Percentiles rank a stretch among this genome's conserved stretches.
phyloP scores from a whole-genome alignment of 2,113 vertebrate species.

The Entomyzon cyanotis region DNA sequence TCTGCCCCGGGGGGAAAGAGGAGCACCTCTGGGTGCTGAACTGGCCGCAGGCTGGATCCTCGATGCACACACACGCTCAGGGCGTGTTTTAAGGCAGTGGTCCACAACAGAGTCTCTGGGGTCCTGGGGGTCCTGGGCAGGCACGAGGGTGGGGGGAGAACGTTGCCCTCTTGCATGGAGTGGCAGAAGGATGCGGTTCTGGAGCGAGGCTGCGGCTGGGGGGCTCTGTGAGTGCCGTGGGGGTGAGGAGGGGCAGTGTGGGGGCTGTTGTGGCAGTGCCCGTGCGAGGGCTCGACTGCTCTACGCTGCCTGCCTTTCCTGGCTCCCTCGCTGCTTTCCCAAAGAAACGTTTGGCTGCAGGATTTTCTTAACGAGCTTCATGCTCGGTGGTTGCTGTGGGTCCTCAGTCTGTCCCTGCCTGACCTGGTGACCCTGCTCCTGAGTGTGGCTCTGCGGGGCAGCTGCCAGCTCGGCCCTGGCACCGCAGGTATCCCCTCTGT shows the following conservation, averaged over 20 bases:
- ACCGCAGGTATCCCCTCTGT: not conserved
- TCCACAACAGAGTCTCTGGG: slow-evolving; percentile 52
- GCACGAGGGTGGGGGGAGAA: slow-evolving; percentile 24
- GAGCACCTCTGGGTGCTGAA: accelerated
- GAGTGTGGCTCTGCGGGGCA: not conserved
- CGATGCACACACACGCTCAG: not conserved
- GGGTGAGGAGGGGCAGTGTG: not conserved
- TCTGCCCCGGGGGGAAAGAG: not conserved
- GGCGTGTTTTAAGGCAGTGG: slow-evolving; percentile 65
- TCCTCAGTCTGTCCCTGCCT: not conserved
- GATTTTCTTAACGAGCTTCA: not conserved
- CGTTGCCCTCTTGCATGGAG: not conserved
- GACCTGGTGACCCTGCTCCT: not conserved
- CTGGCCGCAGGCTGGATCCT: not conserved
- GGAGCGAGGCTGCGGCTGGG: not conserved
- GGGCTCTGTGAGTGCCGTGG: not conserved
- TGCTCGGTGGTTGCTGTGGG: not conserved
- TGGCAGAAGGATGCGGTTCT: accelerated
- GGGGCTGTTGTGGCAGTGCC: not conserved
- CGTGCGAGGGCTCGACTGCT: not conserved
- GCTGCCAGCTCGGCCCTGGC: not conserved
- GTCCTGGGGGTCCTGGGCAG: slow-evolving; percentile 45
- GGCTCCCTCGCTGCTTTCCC: not conserved
- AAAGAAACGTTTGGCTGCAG: not conserved
- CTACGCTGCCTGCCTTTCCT: accelerated